Evolutionary conservation across 2,797 vertebrate species (phyloP).

Genomic region (Adelosebastes latens): DNA sequence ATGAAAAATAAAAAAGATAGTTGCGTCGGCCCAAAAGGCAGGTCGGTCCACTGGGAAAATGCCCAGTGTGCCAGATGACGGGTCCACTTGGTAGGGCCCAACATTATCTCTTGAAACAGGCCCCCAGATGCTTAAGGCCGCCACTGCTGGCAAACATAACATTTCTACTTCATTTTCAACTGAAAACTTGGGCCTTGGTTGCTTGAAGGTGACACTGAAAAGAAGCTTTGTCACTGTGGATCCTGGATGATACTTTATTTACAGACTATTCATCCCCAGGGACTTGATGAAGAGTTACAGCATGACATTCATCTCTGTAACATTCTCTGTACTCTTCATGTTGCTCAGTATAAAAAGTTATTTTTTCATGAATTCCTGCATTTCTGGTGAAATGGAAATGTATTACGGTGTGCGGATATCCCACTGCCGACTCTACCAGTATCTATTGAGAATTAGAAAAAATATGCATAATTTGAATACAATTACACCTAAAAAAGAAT

Average conservation of each 20-base stretch:
- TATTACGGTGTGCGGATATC: not conserved
- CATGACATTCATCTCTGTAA: slow-evolving; percentile 28
- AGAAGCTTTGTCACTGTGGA: slow-evolving; percentile 29
- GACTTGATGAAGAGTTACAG: slow-evolving; percentile 42
- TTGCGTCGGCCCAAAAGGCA: too few species aligned
- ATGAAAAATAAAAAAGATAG: too few species aligned
- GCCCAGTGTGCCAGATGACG: too few species aligned
- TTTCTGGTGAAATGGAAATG: slow-evolving; percentile 27
- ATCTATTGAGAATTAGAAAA: not conserved
- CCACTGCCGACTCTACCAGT: not conserved
- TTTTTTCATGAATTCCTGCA: slow-evolving; percentile 29
- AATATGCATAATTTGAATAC: not conserved
- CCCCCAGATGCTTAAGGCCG: not conserved
- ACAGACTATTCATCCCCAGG: slow-evolving; percentile 36
- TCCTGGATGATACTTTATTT: slow-evolving; percentile 53
- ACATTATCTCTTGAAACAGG: not conserved
- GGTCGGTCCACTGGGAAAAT: too few species aligned
- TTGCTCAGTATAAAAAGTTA: slow-evolving; percentile 15
- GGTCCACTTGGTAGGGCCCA: not conserved
- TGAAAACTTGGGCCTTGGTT: slow-evolving; percentile 33
- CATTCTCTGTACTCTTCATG: slow-evolving; percentile 33
- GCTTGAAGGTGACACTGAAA: slow-evolving; percentile 56
- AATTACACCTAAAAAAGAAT: not conserved
- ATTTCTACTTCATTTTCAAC: slow-evolving; percentile 31
- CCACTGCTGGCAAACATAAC: not conserved